Base-by-base conservation (phyloP, 1,140 invertebrate species). In the Micrasema minimum region DNA sequence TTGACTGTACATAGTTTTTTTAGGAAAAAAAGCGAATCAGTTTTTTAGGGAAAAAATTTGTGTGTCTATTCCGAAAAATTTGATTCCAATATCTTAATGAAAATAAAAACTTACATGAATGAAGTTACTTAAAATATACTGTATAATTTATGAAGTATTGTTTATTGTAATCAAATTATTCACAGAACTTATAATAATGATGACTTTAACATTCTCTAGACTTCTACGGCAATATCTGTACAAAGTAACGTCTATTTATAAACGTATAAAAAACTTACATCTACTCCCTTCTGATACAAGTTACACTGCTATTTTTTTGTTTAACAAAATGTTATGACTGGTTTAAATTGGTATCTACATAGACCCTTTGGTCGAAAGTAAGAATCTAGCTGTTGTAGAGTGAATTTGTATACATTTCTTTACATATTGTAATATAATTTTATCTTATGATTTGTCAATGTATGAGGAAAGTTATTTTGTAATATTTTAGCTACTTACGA, bases 221-320 rank as follows among this genome's bases (percentile, higher is more conserved):
- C 38, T 59, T 57, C 55, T 43, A 69, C 51, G 66, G 59, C 66
- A 55, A 45, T 69, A 69, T 69, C n/a, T 23, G 46, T 69, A 69
- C 66, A 69, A 35, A 41, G 26, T 69, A 43, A 59, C 16, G 43
- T 20, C 37, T 20, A 57, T 41, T 69, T 69, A 69, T 69, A 69
- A 69, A 69, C 55, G 66, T 69, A 69, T 69, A 69, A 69, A 69
- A 69, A 69, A 69, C 37, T 67, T 51, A 51, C 51, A 31, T 37
- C 37, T 53, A 51, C 51, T 11, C 9, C 38, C 37, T 67, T n/a
- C n/a, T n/a, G n/a, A 51, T 67, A 67, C 65, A 67, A 23, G 20
- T 37, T 37, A 51, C n/a, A n/a, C n/a, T n/a, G n/a, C n/a, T n/a
- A n/a, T n/a, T n/a, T n/a, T n/a, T n/a, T n/a, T n/a, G n/a, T n/a